Evolutionary conservation across 2,888 invertebrate species (phyloP).

Genomic region (Anarsia innoxiella): DNA sequence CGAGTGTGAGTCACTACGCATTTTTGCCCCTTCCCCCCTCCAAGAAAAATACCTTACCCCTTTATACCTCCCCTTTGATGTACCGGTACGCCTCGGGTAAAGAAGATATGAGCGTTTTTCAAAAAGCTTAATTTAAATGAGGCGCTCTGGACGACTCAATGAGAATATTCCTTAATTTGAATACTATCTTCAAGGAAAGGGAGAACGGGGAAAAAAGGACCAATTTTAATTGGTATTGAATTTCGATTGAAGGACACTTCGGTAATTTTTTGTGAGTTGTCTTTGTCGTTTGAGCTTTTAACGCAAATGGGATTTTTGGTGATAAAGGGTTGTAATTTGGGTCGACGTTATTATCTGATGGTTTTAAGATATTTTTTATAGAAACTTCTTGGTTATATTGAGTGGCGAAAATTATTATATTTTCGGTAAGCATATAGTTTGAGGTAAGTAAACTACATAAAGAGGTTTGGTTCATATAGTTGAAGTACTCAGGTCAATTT

Average conservation of each 20-base stretch:
- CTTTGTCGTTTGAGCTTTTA: slow-evolving; percentile 29
- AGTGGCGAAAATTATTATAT: too few relatives aligned
- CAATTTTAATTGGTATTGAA: slow-evolving; percentile 71
- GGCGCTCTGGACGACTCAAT: slow-evolving; percentile 64
- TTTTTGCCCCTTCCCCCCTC: slow-evolving; percentile 64
- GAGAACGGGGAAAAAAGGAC: slow-evolving; percentile 38
- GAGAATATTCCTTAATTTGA: slow-evolving; percentile 71
- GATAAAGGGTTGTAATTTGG: slow-evolving; percentile 29
- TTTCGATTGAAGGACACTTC: slow-evolving; percentile 58
- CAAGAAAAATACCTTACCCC: slow-evolving; percentile 60
- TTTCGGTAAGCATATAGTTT: too few relatives aligned
- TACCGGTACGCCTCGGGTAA: slow-evolving; percentile 67
- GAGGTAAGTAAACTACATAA: too few relatives aligned
- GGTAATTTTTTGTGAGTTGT: slow-evolving; percentile 29
- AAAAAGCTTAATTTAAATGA: slow-evolving; percentile 75
- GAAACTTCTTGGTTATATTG: too few relatives aligned
- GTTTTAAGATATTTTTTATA: too few relatives aligned
- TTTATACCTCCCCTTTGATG: slow-evolving; percentile 63
- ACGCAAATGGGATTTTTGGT: slow-evolving; percentile 29
- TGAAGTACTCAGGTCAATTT: too few relatives aligned
- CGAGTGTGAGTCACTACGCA: slow-evolving; percentile 68
- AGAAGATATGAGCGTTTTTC: slow-evolving; percentile 75
- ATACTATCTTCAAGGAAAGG: slow-evolving; percentile 56
- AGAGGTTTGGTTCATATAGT: too few relatives aligned
- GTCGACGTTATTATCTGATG: slow-evolving; percentile 2